A percentile compares a stretch with the other conserved stretches of the same genome.
These are phyloP conservation scores for Bovichtus diacanthus DNA, from an alignment of 2,797 vertebrate genomes.

Conservation along the genomic window DNA sequence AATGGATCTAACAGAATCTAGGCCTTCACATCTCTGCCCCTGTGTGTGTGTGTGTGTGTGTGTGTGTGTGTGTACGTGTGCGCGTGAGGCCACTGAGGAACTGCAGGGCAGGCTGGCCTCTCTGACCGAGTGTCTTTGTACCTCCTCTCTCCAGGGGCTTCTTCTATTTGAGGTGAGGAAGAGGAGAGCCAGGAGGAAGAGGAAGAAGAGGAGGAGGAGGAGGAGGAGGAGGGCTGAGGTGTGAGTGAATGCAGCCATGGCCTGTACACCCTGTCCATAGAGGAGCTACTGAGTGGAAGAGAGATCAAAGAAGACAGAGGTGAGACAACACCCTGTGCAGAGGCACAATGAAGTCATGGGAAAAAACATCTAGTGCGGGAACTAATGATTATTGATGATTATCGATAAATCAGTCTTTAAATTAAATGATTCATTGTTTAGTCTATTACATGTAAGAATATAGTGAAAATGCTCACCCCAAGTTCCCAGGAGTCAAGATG, in stretches of 20 bases:
- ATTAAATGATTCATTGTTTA: not conserved
- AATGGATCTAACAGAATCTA: slow-evolving; percentile 85
- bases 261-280: slow-evolving; percentile 47
- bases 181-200: slow-evolving; percentile 56
- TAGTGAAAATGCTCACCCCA: not conserved
- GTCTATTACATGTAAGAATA: not conserved
- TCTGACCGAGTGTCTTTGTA: slow-evolving; percentile 77
- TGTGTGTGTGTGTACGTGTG: slow-evolving; percentile 13
- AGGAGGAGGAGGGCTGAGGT: slow-evolving; percentile 51
- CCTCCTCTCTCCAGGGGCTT: slow-evolving; percentile 64
- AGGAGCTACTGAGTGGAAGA: slow-evolving; percentile 57
- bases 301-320: slow-evolving; percentile 67
- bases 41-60: slow-evolving; percentile 11
- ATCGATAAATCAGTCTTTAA: not conserved
- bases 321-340: slow-evolving; percentile 41
- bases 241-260: slow-evolving; percentile 73
- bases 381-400: not conserved
- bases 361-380: not conserved
- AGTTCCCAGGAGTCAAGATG: not conserved
- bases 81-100: slow-evolving; percentile 54
- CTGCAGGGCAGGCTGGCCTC: slow-evolving; percentile 54
- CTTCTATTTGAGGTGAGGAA: slow-evolving; percentile 71
- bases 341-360: not conserved
- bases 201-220: slow-evolving; percentile 24
- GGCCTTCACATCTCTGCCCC: slow-evolving; percentile 75